Evolutionary conservation across 37 sponge, comb jelly and placozoan species (phyloP), one percentile per base, ranked within the genome.

Genomic region (Diacarnus erythraeanus): DNA sequence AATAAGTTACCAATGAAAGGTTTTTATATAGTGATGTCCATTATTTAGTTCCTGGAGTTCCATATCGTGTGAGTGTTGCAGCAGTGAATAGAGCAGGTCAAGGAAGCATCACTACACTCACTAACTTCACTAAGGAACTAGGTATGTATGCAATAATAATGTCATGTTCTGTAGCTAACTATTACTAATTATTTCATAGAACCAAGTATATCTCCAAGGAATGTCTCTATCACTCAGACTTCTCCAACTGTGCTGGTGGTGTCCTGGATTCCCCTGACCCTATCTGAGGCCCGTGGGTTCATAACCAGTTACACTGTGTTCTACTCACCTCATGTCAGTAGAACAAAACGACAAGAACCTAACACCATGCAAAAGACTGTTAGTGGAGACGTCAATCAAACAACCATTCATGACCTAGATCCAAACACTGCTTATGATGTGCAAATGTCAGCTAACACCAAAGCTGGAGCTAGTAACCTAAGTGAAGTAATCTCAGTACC

Each of bases 251-350:
- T 15, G 8, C 21, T 22, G 6, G 22, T 5, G 38, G 63, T 76
- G 61, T 42, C 58, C 60, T 76, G 51, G n/a, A 42, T 60, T 40
- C 56, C 27, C 37, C 12, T 76, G 51, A 76, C 76, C 22, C 51
- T 76, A 33, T 34, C 33, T 15, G 40, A 47, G 60, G 72, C 42
- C 2, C 42, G 27, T 25, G 72, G 38, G 17, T 59, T 59, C 60
- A 59, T 59, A n/a, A 59, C 60, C 4, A 59, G 26, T 27, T 59
- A 59, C 60, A 59, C 60, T 59, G 60, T 59, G 60, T n/a, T 27
- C 60, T 59, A 59, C 26, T 59, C 18, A 4, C 18, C 18, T 17
- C 26, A 27, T 4, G 3, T n/a, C n/a, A n/a, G n/a, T n/a, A n/a
- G n/a, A n/a, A n/a, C n/a, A n/a, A n/a, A n/a, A n/a, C n/a, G n/a